A percentile compares a stretch with the other conserved stretches of the same genome.
Conservation (phyloP, 2,113 vertebrate species). For the Hydropotes inermis region DNA sequence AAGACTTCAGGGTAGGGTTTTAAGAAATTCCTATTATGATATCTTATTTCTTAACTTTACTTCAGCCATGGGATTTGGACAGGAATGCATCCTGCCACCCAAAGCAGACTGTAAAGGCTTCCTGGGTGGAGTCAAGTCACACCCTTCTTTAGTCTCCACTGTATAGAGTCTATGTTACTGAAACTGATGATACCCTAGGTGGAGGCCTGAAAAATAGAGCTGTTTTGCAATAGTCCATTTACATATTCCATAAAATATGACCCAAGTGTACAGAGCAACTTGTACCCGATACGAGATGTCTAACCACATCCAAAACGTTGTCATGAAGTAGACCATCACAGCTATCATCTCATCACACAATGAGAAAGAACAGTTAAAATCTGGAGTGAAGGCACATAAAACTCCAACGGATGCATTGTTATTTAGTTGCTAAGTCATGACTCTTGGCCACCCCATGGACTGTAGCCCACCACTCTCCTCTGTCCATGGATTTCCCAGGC, state of each 20-base stretch:
- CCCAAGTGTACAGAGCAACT: background rate
- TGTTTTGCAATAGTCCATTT: background rate
- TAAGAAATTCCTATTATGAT: background rate
- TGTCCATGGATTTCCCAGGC: background rate
- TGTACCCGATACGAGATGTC: fast-evolving
- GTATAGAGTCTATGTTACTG: fast-evolving
- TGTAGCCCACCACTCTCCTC: background rate
- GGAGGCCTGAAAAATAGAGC: background rate
- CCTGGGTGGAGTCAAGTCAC: background rate
- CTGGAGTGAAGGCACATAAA: background rate
- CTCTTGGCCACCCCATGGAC: background rate
- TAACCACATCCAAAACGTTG: background rate
- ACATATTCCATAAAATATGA: background rate
- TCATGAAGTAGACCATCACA: background rate
- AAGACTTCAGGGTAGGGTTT: background rate
- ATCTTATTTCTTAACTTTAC: background rate
- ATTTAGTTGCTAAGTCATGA: background rate
- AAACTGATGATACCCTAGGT: fast-evolving
- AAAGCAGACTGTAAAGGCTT: background rate
- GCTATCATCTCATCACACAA: background rate
- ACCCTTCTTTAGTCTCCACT: background rate
- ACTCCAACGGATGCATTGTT: background rate
- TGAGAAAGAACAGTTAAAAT: background rate
- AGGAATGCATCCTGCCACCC: background rate
- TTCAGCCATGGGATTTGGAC: background rate